Evolutionary conservation across 2,113 vertebrate genomes (phyloP).

Genomic region (Apeltes quadracus): DNA sequence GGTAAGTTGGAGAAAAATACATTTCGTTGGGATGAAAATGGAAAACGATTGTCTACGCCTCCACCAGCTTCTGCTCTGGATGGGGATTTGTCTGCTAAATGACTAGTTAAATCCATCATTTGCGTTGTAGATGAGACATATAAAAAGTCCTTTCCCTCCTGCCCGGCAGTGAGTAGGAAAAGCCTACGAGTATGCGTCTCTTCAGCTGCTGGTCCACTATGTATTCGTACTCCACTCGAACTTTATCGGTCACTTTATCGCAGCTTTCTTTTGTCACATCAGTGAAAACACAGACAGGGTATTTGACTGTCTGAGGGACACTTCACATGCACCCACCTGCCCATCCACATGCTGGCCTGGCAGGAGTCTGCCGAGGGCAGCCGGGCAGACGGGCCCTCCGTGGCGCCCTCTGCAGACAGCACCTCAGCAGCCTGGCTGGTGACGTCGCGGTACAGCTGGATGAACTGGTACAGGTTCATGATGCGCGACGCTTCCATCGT

Average conservation of each 20-base stretch:
- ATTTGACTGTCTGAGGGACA: not conserved
- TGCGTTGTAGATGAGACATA: not conserved
- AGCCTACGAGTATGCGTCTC: not conserved
- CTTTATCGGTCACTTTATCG: too few species aligned
- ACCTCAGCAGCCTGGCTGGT: conserved; percentile 92
- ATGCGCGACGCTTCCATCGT: conserved; percentile 92
- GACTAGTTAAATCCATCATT: not conserved
- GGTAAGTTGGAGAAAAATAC: not conserved
- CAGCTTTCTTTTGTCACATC: too few species aligned
- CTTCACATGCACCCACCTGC: conserved; percentile 81
- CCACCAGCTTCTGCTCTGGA: not conserved
- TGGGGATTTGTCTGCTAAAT: conserved; percentile 1
- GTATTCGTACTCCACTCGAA: too few species aligned
- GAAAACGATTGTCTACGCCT: not conserved
- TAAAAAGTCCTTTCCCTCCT: not conserved
- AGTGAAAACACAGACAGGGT: not conserved
- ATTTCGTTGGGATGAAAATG: not conserved
- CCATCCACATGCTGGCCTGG: conserved; percentile 98
- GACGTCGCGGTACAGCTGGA: conserved; percentile 95
- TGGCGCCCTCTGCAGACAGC: conserved; percentile 77
- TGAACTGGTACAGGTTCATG: conserved; percentile 98
- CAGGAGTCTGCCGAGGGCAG: conserved; percentile 85
- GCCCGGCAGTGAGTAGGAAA: too few species aligned
- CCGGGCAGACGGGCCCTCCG: conserved; percentile 80
- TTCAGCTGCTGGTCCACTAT: too few species aligned